Percentiles rank a stretch among this genome's conserved stretches.
phyloP scores from a whole-genome alignment of 2,113 vertebrate genomes.

The Dipodomys ordii region DNA sequence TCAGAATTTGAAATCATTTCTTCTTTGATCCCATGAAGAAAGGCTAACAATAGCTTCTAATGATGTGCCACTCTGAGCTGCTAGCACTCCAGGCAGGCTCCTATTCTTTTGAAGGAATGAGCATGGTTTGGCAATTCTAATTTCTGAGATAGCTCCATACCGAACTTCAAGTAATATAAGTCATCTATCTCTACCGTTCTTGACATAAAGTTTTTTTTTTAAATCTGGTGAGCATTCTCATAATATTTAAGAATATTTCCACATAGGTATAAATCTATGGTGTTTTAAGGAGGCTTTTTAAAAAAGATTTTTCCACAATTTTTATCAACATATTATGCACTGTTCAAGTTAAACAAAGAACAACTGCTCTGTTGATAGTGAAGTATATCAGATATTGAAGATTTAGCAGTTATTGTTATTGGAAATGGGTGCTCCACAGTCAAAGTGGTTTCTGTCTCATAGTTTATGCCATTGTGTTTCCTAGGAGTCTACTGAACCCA shows the following conservation, averaged over 20 bases:
- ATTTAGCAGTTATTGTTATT: background rate
- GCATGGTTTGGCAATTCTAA: background rate
- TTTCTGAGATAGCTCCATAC: background rate
- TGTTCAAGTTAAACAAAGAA: background rate
- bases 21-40: constrained; percentile 61
- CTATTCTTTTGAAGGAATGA: background rate
- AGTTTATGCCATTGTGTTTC: background rate
- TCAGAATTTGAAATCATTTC: constrained; percentile 24
- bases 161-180: background rate
- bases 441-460: background rate
- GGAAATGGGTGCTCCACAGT: background rate
- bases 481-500: background rate
- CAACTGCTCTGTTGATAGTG: background rate
- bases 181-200: background rate
- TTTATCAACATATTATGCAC: background rate
- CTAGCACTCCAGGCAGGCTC: background rate
- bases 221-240: background rate
- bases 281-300: background rate
- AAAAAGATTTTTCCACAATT: background rate
- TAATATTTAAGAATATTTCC: background rate
- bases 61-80: constrained; percentile 42
- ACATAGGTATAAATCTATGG: background rate
- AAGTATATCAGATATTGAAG: background rate
- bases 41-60: constrained; percentile 48
- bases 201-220: background rate